phyloP scores from a whole-genome alignment of 2,888 invertebrate species.

The Tipula unca region DNA sequence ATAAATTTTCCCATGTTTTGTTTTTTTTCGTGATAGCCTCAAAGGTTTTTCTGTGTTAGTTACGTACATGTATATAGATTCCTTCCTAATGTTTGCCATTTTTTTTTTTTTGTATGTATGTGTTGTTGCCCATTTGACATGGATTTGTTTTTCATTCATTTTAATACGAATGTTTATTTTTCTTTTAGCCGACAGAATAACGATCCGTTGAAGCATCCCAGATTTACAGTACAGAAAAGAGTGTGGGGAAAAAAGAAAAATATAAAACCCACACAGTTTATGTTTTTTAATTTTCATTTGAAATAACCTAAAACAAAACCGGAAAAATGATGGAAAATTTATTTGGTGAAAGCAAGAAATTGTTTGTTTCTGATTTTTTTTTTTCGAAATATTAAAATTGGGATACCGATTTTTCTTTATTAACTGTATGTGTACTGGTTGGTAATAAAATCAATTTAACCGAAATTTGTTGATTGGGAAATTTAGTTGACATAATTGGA shows the following conservation, averaged over 20 bases:
- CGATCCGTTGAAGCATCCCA: background rate
- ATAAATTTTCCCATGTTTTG: background rate
- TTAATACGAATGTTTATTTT: background rate
- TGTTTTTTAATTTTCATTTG: background rate
- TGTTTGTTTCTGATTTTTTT: too few relatives aligned
- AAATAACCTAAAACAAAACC: background rate
- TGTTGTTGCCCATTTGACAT: background rate
- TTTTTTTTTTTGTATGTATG: background rate
- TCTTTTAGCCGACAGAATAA: background rate
- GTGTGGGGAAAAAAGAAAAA: too few relatives aligned
- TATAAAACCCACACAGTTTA: background rate
- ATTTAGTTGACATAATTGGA: background rate
- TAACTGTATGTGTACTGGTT: background rate
- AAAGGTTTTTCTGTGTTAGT: background rate
- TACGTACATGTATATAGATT: background rate
- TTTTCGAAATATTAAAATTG: background rate
- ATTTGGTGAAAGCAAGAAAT: background rate
- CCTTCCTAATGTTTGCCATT: background rate
- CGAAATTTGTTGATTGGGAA: background rate
- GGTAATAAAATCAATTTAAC: background rate
- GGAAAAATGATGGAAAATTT: background rate
- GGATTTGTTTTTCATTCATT: background rate
- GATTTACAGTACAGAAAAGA: background rate
- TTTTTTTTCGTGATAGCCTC: background rate
- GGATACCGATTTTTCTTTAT: background rate